A percentile compares a stretch with the other conserved stretches of the same genome.
Conservation (phyloP, 1,140 invertebrate genomes). For the Aricia agestis region DNA sequence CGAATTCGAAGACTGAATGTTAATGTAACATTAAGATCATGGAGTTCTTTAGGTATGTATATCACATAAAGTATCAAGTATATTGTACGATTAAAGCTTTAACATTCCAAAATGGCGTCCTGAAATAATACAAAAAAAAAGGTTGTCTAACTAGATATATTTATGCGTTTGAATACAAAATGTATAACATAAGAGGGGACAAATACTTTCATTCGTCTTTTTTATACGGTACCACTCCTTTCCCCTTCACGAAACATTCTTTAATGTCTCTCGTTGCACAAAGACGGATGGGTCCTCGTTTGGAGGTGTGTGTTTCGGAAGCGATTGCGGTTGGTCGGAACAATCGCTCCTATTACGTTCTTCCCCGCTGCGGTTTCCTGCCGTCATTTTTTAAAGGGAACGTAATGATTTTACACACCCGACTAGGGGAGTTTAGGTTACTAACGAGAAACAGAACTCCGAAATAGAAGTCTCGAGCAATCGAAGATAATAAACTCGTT, state of each 20-base stretch:
- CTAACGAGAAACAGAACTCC: conserved; percentile 46
- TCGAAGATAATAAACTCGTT: conserved; percentile 68
- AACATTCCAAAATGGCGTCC: background rate
- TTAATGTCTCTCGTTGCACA: conserved; percentile 70
- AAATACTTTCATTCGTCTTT: conserved; percentile 25
- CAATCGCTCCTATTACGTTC: conserved; percentile 60
- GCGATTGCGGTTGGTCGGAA: conserved; percentile 61
- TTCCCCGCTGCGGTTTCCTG: conserved; percentile 59
- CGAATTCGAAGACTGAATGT: no score
- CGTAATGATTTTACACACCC: conserved; percentile 17
- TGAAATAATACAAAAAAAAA: background rate
- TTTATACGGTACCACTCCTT: conserved; percentile 56
- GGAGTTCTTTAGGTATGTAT: no score
- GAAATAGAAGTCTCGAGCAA: conserved; percentile 46
- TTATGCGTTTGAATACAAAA: background rate
- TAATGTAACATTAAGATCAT: no score
- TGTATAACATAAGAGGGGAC: conserved; percentile 8
- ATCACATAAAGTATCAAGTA: no score
- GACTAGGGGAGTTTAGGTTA: conserved; percentile 22
- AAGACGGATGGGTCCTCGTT: conserved; percentile 72
- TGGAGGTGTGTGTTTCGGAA: conserved; percentile 67
- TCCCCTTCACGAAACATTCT: conserved; percentile 70
- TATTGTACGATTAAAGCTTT: background rate
- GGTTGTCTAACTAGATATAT: background rate
- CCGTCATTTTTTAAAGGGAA: conserved; percentile 42